Conservation (phyloP, 2,888 invertebrate species). For the Drosophila recens region DNA sequence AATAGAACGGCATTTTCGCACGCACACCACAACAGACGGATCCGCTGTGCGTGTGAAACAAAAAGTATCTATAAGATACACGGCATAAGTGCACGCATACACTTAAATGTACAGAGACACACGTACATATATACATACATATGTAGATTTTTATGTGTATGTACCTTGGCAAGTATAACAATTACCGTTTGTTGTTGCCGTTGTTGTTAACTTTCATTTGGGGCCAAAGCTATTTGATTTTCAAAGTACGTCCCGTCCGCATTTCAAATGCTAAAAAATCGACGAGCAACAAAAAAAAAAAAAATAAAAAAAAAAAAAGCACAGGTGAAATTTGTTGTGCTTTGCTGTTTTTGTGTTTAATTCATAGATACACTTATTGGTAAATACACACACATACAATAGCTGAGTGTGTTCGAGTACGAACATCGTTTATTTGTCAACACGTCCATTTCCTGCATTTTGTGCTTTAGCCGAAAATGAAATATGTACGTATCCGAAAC, state of each 20-base stretch:
- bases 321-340: slow-evolving; percentile 69
- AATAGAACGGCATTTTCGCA: slow-evolving; percentile 71
- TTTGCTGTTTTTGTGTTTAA: slow-evolving; percentile 63
- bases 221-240: slow-evolving; percentile 73
- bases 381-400: slow-evolving; percentile 53
- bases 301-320: slow-evolving; percentile 36
- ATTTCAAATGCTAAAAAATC: slow-evolving; percentile 59
- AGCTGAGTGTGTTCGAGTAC: slow-evolving; percentile 28
- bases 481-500: slow-evolving; percentile 63
- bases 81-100: slow-evolving; percentile 31
- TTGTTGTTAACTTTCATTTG: slow-evolving; percentile 72
- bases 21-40: slow-evolving; percentile 58
- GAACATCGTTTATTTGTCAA: slow-evolving; percentile 76
- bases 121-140: background rate
- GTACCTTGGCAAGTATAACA: slow-evolving; percentile 52
- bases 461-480: slow-evolving; percentile 77
- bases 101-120: slow-evolving; percentile 5
- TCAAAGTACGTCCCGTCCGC: slow-evolving; percentile 70
- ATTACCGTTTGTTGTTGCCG: slow-evolving; percentile 63
- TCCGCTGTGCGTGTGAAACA: slow-evolving; percentile 52
- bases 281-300: slow-evolving; percentile 10
- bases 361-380: slow-evolving; percentile 67
- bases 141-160: slow-evolving; percentile 7
- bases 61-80: slow-evolving; percentile 52
- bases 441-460: slow-evolving; percentile 79